Evolutionary conservation across 2,888 invertebrate genomes (phyloP).

Genomic region (Chymomyza caudatula): DNA sequence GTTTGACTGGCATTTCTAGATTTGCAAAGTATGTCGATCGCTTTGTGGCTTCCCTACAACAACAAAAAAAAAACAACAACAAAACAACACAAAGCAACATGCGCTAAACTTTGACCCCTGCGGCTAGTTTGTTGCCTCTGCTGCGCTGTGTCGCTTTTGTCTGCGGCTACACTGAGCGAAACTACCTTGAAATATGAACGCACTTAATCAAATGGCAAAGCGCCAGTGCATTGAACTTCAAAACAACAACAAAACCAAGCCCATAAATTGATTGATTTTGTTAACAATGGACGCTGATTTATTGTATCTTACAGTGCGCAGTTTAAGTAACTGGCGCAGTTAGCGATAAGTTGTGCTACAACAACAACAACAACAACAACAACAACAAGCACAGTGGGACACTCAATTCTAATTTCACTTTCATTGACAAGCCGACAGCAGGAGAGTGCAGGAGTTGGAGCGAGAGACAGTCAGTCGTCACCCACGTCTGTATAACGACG

Average conservation of each 20-base stretch:
- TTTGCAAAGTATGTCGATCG: constrained; percentile 34
- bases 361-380: background rate
- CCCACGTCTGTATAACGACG: constrained; percentile 27
- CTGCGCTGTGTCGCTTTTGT: too few relatives aligned
- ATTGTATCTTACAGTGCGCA: constrained; percentile 20
- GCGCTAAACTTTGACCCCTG: constrained; percentile 66
- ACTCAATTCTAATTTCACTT: constrained; percentile 51
- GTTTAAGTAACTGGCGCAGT: constrained; percentile 45
- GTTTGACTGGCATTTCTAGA: constrained; percentile 60
- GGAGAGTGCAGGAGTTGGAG: constrained; percentile 10
- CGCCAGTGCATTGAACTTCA: constrained; percentile 48
- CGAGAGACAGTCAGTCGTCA: constrained; percentile 16
- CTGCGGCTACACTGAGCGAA: background rate
- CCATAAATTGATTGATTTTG: constrained; percentile 65
- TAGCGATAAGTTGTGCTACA: constrained; percentile 10
- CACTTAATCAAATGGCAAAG: background rate
- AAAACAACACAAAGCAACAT: constrained; percentile 43
- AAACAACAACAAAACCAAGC: constrained; percentile 25
- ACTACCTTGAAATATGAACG: background rate
- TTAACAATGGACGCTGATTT: constrained; percentile 46
- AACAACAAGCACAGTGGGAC: background rate
- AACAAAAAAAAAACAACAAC: constrained; percentile 17
- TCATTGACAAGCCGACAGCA: constrained; percentile 36
- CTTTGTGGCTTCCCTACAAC: constrained; percentile 18
- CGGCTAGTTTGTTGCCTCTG: constrained; percentile 11